Conservation (phyloP, 1,140 invertebrate genomes). For the Euura saliciscinereae region DNA sequence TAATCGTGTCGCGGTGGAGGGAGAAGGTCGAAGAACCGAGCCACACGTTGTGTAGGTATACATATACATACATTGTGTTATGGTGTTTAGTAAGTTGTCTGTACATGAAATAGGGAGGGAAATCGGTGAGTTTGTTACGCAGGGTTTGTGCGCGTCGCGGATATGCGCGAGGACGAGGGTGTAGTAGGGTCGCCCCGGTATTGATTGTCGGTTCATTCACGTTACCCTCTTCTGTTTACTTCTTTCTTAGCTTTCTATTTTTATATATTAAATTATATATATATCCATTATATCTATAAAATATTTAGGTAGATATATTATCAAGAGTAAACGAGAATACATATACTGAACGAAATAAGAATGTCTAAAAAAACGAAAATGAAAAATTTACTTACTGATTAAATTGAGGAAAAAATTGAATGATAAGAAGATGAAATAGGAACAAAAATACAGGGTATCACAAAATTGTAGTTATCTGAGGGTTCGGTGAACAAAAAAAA, state of each 20-base stretch:
- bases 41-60: too few relatives aligned
- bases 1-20: too few relatives aligned
- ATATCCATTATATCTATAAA: not conserved
- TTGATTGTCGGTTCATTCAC: conserved; percentile 1
- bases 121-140: not conserved
- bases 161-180: not conserved
- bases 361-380: not conserved
- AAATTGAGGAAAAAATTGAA: too few relatives aligned
- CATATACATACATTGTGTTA: too few relatives aligned
- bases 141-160: not conserved
- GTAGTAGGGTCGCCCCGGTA: not conserved
- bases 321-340: too few relatives aligned
- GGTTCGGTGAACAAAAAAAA: too few relatives aligned
- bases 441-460: too few relatives aligned
- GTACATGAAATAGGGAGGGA: not conserved
- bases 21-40: too few relatives aligned
- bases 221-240: not conserved
- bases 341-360: not conserved
- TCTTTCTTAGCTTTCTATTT: not conserved
- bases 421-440: too few relatives aligned
- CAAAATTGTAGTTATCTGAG: too few relatives aligned
- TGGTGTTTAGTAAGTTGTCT: too few relatives aligned
- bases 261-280: not conserved
- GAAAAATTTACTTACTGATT: not conserved
- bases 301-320: too few relatives aligned